These are phyloP conservation scores for Eupristina koningsbergeri DNA, from an alignment of 1,140 invertebrate genomes.

Conservation along the genomic window DNA sequence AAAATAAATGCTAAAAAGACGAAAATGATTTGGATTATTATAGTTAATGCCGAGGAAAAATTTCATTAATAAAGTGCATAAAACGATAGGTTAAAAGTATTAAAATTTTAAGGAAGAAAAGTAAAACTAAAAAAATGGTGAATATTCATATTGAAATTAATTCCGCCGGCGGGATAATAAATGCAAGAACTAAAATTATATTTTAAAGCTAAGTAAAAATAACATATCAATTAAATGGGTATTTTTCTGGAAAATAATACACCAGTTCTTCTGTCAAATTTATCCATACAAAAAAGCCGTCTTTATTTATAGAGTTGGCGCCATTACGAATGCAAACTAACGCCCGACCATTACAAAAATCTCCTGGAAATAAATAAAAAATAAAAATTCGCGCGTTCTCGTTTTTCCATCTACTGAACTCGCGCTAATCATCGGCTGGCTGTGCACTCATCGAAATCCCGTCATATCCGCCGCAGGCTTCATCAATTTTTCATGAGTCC, in stretches of 20 bases:
- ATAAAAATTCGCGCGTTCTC: conserved; percentile 20
- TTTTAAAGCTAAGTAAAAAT: conserved; percentile 1
- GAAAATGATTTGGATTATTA: background rate
- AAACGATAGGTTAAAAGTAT: background rate
- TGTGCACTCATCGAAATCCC: conserved; percentile 4
- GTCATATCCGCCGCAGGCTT: conserved; percentile 40
- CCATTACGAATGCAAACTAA: conserved; percentile 14
- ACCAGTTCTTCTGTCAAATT: conserved; percentile 7
- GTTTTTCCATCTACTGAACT: conserved; percentile 21
- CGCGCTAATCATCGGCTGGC: conserved; percentile 39
- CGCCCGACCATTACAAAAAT: conserved; percentile 17
- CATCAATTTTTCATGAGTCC: conserved; percentile 50
- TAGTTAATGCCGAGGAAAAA: background rate
- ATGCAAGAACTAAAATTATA: conserved; percentile 2
- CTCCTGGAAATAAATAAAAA: background rate
- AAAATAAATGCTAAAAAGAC: background rate
- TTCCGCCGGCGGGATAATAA: background rate
- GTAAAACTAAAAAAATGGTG: background rate
- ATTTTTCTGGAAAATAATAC: conserved; percentile 18
- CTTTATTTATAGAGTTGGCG: conserved; percentile 9
- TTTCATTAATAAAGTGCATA: background rate
- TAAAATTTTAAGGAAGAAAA: background rate
- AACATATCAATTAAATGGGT: conserved; percentile 7
- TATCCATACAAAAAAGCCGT: conserved; percentile 5
- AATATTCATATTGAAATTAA: background rate